Conservation (phyloP, 2,888 invertebrate species). For the Prosapia bicincta region DNA sequence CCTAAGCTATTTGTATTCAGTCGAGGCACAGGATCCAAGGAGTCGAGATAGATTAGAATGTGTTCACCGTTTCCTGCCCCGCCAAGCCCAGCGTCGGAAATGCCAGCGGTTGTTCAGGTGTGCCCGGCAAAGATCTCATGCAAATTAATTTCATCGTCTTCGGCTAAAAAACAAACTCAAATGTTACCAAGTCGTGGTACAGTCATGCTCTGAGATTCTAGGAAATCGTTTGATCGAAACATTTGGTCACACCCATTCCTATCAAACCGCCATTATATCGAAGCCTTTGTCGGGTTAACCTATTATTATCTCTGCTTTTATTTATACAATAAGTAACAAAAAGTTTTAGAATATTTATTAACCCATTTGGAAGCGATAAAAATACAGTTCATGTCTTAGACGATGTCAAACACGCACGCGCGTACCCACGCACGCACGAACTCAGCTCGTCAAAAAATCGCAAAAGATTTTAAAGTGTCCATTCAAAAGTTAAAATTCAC, state of each 20-base stretch:
- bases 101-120: slow-evolving; percentile 2
- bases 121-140: background rate
- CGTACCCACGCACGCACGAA: no score
- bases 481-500: no score
- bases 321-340: background rate
- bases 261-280: background rate
- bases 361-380: no score
- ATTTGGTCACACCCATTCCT: background rate
- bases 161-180: background rate
- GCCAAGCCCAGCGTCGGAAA: background rate
- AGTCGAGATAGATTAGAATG: background rate
- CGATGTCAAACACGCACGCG: no score
- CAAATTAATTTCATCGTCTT: background rate
- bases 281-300: background rate
- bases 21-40: background rate
- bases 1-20: background rate
- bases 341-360: no score
- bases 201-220: background rate
- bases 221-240: background rate
- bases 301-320: background rate
- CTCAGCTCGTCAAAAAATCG: no score
- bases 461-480: no score
- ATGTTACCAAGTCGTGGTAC: background rate
- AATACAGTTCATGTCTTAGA: no score
- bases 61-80: background rate